phyloP scores from a whole-genome alignment of 2,113 vertebrate species.

The Capreolus pygargus region DNA sequence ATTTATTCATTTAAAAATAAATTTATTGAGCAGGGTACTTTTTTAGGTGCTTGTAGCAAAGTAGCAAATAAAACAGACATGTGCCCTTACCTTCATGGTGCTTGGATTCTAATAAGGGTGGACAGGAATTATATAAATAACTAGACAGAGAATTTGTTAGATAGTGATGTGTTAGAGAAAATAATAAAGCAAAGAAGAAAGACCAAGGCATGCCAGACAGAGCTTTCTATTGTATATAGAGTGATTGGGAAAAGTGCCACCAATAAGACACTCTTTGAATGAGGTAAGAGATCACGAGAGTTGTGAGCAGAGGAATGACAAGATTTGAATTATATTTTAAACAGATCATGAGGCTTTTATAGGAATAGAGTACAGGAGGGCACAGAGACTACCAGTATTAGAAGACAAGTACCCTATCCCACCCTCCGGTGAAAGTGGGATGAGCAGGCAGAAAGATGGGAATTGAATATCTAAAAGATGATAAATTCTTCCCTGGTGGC shows the following conservation, averaged over 20 bases:
- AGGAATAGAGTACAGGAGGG: neutral
- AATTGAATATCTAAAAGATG: neutral
- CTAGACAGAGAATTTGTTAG: neutral
- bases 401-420: neutral
- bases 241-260: neutral
- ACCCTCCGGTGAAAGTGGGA: neutral
- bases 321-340: neutral
- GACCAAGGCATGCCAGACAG: neutral
- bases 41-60: neutral
- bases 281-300: neutral
- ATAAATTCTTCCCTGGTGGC: neutral
- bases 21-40: neutral
- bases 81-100: neutral
- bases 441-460: neutral
- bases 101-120: neutral
- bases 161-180: neutral
- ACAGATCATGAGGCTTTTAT: neutral
- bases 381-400: neutral
- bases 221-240: neutral
- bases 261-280: neutral
- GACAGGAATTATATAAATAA: neutral
- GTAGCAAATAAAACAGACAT: neutral
- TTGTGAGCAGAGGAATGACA: neutral
- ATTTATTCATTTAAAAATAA: neutral
- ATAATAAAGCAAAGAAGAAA: neutral